Percentiles rank a stretch among this genome's conserved stretches.
Evolutionary conservation across 2,797 vertebrate species (phyloP).

Genomic region (Brachyrhaphis roseni): DNA sequence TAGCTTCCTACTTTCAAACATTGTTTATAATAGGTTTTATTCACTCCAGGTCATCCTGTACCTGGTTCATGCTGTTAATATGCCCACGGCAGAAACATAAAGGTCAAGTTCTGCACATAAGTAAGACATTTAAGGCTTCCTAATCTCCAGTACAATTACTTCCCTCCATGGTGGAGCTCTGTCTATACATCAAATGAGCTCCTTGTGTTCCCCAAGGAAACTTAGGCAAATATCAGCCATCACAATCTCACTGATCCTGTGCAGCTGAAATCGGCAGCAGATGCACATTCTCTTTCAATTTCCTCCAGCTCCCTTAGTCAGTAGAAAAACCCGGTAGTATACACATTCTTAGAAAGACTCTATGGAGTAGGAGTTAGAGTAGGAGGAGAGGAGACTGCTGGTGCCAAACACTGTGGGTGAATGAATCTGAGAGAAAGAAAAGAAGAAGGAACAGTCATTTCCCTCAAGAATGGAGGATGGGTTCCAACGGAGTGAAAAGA

Average conservation of each 20-base stretch:
- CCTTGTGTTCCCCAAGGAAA: conserved; percentile 35
- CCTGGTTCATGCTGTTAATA: conserved; percentile 22
- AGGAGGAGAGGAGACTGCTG: conserved; percentile 63
- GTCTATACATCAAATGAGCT: conserved; percentile 48
- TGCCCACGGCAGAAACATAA: conserved; percentile 42
- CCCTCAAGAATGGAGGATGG: conserved; percentile 58
- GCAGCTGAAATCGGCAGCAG: conserved; percentile 57
- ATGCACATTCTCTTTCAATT: conserved; percentile 36
- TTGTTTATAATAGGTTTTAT: conserved; percentile 32
- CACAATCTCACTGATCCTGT: conserved; percentile 45
- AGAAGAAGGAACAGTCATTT: conserved; percentile 56
- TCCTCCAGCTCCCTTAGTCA: conserved; percentile 19
- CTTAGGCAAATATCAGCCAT: conserved; percentile 42
- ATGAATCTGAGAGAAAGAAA: conserved; percentile 67
- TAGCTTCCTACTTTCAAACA: conserved; percentile 1
- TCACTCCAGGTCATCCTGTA: conserved; percentile 21
- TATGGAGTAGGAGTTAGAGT: conserved; percentile 60
- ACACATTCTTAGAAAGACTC: conserved; percentile 53
- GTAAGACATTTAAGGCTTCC: conserved; percentile 37
- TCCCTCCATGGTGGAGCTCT: conserved; percentile 31
- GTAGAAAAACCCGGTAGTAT: conserved; percentile 42
- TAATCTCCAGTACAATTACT: conserved; percentile 35
- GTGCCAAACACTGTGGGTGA: conserved; percentile 71
- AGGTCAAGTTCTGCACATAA: conserved; percentile 49
- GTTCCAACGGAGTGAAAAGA: conserved; percentile 26